Percentiles rank a stretch among this genome's conserved stretches.
Evolutionary conservation across 2,113 vertebrate genomes (phyloP).

Genomic region (Ochotona princeps): DNA sequence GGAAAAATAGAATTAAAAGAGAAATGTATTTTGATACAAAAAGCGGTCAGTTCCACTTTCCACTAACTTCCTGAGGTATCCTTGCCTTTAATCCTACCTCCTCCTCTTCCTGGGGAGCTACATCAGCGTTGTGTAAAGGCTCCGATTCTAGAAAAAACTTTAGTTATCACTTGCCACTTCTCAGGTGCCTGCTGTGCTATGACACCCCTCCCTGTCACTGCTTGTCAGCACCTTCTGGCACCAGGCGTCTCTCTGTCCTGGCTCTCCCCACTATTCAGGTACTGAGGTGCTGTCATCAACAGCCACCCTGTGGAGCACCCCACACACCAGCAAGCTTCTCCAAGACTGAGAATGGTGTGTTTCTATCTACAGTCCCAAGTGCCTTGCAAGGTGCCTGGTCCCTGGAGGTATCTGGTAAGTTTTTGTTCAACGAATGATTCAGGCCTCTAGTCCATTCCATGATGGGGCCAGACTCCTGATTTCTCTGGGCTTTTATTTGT

Average conservation of each 20-base stretch:
- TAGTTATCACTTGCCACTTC: too few species aligned
- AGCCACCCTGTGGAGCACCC: not conserved
- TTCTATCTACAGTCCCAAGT: not conserved
- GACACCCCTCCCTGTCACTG: not conserved
- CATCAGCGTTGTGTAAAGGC: not conserved
- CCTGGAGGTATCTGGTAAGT: not conserved
- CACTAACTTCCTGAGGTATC: too few species aligned
- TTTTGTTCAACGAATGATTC: constrained; percentile 4
- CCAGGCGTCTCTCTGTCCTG: not conserved
- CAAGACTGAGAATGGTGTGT: not conserved
- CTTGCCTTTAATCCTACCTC: not conserved
- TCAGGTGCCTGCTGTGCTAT: not conserved
- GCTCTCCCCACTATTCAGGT: not conserved
- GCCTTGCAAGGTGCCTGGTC: not conserved
- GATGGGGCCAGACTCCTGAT: constrained; percentile 32
- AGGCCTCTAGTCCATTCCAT: not conserved
- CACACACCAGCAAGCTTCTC: not conserved
- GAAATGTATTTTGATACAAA: too few species aligned
- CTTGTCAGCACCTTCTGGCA: not conserved
- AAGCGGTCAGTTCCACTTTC: too few species aligned
- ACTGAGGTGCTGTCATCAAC: not conserved
- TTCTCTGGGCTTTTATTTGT: constrained; percentile 19
- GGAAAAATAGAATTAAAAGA: too few species aligned
- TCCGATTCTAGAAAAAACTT: not conserved
- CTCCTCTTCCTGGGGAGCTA: not conserved